phyloP scores from a whole-genome alignment of 2,113 vertebrate species.

The Aegypius monachus region DNA sequence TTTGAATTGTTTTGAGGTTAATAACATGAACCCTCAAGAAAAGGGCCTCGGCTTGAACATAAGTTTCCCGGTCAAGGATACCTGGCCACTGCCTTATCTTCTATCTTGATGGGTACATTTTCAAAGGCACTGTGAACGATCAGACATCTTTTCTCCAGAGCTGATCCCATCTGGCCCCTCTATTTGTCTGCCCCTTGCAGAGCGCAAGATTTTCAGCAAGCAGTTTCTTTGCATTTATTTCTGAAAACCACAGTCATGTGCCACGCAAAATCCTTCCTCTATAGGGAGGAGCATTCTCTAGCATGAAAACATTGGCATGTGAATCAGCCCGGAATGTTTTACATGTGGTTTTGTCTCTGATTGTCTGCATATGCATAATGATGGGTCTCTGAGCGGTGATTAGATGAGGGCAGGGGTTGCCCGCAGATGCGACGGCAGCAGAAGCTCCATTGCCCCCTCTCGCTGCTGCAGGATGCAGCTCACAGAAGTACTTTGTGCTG shows the following conservation, averaged over 20 bases:
- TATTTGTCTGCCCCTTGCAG: background rate
- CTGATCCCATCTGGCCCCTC: background rate
- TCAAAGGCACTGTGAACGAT: background rate
- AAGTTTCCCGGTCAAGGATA: background rate
- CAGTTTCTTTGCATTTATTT: background rate
- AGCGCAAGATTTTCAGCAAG: background rate
- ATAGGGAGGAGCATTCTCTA: background rate
- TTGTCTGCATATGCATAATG: fast-evolving
- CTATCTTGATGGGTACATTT: background rate
- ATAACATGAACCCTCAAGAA: background rate
- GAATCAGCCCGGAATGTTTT: background rate
- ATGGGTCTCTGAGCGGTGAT: fast-evolving
- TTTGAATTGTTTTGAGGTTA: background rate
- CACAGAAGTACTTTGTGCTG: background rate
- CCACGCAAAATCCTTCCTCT: background rate
- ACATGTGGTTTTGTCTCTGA: background rate
- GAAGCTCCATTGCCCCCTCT: background rate
- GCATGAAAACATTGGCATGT: fast-evolving
- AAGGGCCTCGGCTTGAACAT: background rate
- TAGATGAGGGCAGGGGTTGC: background rate
- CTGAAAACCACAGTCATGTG: fast-evolving
- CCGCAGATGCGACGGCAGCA: fast-evolving
- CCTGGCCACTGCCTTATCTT: background rate
- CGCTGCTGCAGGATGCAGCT: no score
- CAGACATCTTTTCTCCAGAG: background rate